A percentile compares a stretch with the other conserved stretches of the same genome.
phyloP scores from a whole-genome alignment of 2,797 vertebrate species.

The Silurus aristotelis region DNA sequence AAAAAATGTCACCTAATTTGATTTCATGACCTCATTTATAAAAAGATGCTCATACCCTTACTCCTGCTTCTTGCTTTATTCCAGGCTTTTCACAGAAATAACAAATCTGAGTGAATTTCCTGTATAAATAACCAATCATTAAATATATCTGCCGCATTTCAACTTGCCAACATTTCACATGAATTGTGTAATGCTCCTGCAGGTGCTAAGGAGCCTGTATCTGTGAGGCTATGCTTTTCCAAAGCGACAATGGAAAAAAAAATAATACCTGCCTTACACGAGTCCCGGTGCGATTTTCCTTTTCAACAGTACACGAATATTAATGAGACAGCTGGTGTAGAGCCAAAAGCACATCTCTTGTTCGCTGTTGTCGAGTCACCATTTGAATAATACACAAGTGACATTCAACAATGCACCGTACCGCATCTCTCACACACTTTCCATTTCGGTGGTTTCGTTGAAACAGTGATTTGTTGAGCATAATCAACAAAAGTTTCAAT shows the following conservation, averaged over 20 bases:
- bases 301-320: conserved; percentile 11
- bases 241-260: neutral
- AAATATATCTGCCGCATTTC: neutral
- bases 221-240: neutral
- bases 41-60: neutral
- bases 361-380: neutral
- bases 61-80: neutral
- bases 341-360: conserved; percentile 3
- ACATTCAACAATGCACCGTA: neutral
- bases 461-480: neutral
- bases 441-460: neutral
- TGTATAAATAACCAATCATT: neutral
- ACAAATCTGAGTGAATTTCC: neutral
- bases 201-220: neutral
- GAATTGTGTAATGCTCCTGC: neutral
- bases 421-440: neutral
- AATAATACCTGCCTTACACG: neutral
- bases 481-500: neutral
- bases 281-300: neutral
- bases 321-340: conserved; percentile 13
- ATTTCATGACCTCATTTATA: neutral
- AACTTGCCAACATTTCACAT: neutral
- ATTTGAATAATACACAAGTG: conserved; percentile 16
- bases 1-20: neutral
- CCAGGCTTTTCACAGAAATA: neutral